phyloP scores from a whole-genome alignment of 1,140 invertebrate species.

The Sycophila sp. region DNA sequence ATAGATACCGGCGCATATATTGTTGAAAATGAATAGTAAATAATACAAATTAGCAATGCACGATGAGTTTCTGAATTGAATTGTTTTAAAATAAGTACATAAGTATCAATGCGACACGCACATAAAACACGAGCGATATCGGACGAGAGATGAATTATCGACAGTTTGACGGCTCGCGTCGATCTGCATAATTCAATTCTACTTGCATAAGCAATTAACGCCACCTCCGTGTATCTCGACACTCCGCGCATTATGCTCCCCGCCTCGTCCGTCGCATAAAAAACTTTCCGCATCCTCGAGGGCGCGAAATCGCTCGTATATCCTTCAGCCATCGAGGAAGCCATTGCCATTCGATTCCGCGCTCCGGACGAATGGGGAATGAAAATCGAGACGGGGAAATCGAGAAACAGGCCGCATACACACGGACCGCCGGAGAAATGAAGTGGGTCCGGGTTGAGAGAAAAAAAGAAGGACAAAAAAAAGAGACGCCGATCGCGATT shows the following conservation, averaged over 20 bases:
- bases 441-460: too few relatives aligned
- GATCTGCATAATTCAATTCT: conserved; percentile 2
- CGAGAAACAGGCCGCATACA: too few relatives aligned
- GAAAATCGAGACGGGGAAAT: too few relatives aligned
- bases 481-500: neutral
- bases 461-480: too few relatives aligned
- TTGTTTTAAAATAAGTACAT: neutral
- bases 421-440: too few relatives aligned
- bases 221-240: neutral
- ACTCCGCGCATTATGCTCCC: neutral
- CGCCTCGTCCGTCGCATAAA: too few relatives aligned
- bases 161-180: neutral
- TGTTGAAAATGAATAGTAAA: neutral
- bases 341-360: too few relatives aligned
- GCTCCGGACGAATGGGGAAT: too few relatives aligned
- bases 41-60: neutral
- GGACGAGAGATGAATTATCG: conserved; percentile 8
- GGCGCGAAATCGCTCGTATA: too few relatives aligned
- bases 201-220: neutral
- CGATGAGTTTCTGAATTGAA: neutral
- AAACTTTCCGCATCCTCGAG: too few relatives aligned
- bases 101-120: neutral
- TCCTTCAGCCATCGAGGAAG: too few relatives aligned
- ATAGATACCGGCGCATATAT: neutral
- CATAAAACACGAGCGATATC: neutral